These are phyloP conservation scores for Carpatolechia fugitivella DNA, from an alignment of 2,888 invertebrate species.

Conservation along the genomic window DNA sequence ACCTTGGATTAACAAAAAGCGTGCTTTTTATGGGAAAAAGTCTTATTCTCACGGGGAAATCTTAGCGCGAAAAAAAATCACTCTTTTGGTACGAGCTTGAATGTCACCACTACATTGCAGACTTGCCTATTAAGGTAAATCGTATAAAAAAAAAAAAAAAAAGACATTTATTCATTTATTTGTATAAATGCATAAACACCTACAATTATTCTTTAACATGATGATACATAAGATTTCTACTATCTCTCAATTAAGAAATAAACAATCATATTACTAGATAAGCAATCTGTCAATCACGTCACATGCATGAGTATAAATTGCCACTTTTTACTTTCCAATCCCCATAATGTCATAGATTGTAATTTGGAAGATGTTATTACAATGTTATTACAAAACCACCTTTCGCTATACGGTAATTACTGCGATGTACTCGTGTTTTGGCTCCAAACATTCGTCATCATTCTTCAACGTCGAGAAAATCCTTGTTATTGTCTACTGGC, in stretches of 20 bases:
- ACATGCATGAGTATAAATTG: conserved; percentile 43
- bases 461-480: conserved; percentile 54
- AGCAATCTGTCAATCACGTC: conserved; percentile 52
- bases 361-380: conserved; percentile 60
- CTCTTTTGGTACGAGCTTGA: too few relatives aligned
- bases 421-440: conserved; percentile 53
- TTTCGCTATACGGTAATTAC: conserved; percentile 66
- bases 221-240: not conserved
- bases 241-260: not conserved
- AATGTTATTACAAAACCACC: conserved; percentile 55
- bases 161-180: too few relatives aligned
- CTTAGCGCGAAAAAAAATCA: too few relatives aligned
- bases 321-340: conserved; percentile 59
- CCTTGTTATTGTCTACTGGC: conserved; percentile 47
- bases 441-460: conserved; percentile 46
- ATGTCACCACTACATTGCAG: too few relatives aligned
- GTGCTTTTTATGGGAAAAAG: too few relatives aligned
- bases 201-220: too few relatives aligned
- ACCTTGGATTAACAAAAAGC: too few relatives aligned
- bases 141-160: too few relatives aligned
- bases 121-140: too few relatives aligned
- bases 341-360: conserved; percentile 64
- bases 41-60: too few relatives aligned
- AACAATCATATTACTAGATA: conserved; percentile 17
- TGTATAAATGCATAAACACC: too few relatives aligned